A percentile compares a stretch with the other conserved stretches of the same genome.
Evolutionary conservation across 1,140 invertebrate genomes (phyloP).

Genomic region (Kradibia gibbosae): DNA sequence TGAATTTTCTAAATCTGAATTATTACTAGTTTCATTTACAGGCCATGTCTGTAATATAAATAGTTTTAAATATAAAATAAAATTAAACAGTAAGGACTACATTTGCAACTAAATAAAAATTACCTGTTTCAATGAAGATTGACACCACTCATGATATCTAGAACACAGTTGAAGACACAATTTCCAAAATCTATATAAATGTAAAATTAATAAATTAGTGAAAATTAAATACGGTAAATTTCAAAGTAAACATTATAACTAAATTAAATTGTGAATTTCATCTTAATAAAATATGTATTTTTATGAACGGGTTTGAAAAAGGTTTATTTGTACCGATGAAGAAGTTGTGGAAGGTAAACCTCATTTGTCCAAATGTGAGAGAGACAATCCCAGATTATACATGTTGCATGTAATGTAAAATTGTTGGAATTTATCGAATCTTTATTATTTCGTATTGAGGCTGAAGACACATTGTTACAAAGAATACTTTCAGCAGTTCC

Average conservation of each 20-base stretch:
- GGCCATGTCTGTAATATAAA: constrained; percentile 56
- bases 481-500: constrained; percentile 77
- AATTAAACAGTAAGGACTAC: not conserved
- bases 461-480: constrained; percentile 63
- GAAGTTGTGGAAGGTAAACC: constrained; percentile 81
- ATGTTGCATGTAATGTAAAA: constrained; percentile 73
- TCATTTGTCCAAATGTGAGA: constrained; percentile 82
- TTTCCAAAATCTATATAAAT: constrained; percentile 90
- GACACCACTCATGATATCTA: constrained; percentile 82
- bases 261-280: too few relatives aligned
- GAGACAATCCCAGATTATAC: constrained; percentile 76
- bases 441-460: constrained; percentile 61
- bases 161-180: constrained; percentile 86
- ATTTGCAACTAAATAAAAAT: not conserved
- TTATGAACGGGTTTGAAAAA: not conserved
- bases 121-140: constrained; percentile 67
- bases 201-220: constrained; percentile 3
- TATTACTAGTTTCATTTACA: constrained; percentile 57
- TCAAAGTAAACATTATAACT: not conserved
- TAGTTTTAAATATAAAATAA: not conserved
- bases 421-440: constrained; percentile 59
- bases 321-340: constrained; percentile 72
- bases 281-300: not conserved
- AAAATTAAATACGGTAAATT: not conserved
- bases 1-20: constrained; percentile 55